A percentile compares a stretch with the other conserved stretches of the same genome.
Conservation (phyloP, 2,797 vertebrate genomes). For the Muscicapa comitata region DNA sequence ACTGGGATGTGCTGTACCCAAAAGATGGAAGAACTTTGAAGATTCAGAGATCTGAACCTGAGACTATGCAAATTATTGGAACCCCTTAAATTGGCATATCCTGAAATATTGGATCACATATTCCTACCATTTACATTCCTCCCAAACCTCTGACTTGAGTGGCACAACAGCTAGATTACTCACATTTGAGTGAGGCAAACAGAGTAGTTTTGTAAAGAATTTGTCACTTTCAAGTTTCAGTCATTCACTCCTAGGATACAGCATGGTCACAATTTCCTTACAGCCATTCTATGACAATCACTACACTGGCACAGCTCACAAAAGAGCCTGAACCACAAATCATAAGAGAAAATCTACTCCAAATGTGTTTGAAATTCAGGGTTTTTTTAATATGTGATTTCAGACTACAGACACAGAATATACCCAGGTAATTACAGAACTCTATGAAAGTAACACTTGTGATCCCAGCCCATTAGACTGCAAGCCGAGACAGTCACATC, state of each 20-base stretch:
- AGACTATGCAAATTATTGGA: background rate
- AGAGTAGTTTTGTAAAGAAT: background rate
- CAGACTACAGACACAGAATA: background rate
- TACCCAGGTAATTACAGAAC: background rate
- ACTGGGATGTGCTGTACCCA: background rate
- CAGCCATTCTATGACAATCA: background rate
- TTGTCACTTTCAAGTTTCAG: background rate
- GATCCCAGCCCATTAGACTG: background rate
- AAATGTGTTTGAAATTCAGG: background rate
- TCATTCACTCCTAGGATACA: background rate
- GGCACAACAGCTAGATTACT: background rate
- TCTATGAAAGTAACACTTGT: background rate
- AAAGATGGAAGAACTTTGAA: background rate
- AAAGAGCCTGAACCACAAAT: background rate
- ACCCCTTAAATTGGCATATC: background rate
- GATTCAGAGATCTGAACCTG: background rate
- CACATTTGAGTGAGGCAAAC: accelerated
- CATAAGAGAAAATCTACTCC: background rate
- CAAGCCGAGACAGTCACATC: background rate
- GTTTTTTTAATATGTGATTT: background rate
- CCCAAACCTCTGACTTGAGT: background rate
- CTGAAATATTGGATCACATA: background rate
- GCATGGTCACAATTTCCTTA: background rate
- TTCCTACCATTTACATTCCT: background rate
- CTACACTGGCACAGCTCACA: background rate